Evolutionary conservation across 2,797 vertebrate genomes (phyloP), one percentile per base, ranked within the genome.

Genomic region (Percopsis omiscomaycus): DNA sequence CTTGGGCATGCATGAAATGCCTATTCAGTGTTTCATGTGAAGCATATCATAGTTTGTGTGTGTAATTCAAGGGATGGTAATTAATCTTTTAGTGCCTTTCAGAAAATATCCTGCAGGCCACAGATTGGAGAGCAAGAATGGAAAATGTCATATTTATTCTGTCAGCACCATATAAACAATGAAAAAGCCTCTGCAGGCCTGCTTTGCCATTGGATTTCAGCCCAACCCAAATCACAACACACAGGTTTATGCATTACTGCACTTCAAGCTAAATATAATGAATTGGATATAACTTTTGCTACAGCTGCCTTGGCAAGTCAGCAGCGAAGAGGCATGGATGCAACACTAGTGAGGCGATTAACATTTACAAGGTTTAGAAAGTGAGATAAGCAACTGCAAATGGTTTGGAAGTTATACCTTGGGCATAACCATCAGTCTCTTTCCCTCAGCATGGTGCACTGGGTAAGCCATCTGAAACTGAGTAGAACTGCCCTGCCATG

Each of bases 121-220:
- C 44, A 49, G 9, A 28, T n/a, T 52, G 37, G 45, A 77, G 67
- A 76, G 77, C 79, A 70, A 76, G 61, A 70, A 82, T 30, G 75
- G 70, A 69, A 86, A 88, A 83, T 83, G 78, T 78, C 66, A 88
- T 62, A 74, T 78, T 80, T 85, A 57, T 1, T 9, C 59, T 57
- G 59, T 64, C 71, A 73, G 75, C 68, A 70, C 74, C 70, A 68
- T 76, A 62, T 55, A 72, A 72, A 68, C 32, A 9, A 57, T 37
- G 47, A 66, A 62, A 47, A 53, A 50, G 55, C 66, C 59, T n/a
- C n/a, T n/a, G n/a, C 16, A 3, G 48, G 61, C 30, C 69, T 55
- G 52, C 55, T 67, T 44, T 78, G 51, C 81, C 54, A 11, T 22
- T 70, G 61, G 37, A 68, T 71, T 74, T 65, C 14, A 52, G 11